These are phyloP conservation scores for Apis laboriosa DNA, from an alignment of 1,140 invertebrate genomes.

Conservation along the genomic window DNA sequence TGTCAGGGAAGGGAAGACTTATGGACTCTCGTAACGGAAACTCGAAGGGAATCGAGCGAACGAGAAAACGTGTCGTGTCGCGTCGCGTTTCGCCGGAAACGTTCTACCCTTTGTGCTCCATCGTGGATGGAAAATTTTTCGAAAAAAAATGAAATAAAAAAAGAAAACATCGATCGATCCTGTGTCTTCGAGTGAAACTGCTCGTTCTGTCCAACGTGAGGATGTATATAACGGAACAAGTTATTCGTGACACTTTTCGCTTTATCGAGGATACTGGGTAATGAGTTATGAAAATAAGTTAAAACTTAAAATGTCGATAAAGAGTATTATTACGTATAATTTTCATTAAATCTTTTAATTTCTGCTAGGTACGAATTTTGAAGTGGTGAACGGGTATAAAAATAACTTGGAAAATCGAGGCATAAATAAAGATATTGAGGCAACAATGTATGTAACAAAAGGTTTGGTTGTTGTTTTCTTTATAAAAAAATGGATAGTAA, in stretches of 20 bases:
- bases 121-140: background rate
- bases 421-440: background rate
- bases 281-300: too few species aligned
- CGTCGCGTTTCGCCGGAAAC: too few species aligned
- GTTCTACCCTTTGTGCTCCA: too few species aligned
- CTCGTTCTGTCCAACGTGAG: background rate
- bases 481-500: too few species aligned
- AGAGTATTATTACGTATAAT: background rate
- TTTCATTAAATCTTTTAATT: conserved; percentile 1
- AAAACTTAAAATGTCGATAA: too few species aligned
- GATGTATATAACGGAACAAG: background rate
- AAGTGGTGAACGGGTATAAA: background rate
- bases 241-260: too few species aligned
- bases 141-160: too few species aligned
- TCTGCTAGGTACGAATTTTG: background rate
- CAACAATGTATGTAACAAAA: background rate
- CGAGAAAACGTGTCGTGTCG: background rate
- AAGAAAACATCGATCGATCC: background rate
- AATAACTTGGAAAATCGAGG: background rate
- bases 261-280: too few species aligned
- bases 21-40: conserved; percentile 5
- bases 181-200: background rate
- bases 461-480: too few species aligned
- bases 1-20: conserved; percentile 9
- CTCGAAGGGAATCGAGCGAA: background rate